These are phyloP conservation scores for Entomobrya multifasciata DNA, from an alignment of 2,888 invertebrate genomes.

Conservation along the genomic window DNA sequence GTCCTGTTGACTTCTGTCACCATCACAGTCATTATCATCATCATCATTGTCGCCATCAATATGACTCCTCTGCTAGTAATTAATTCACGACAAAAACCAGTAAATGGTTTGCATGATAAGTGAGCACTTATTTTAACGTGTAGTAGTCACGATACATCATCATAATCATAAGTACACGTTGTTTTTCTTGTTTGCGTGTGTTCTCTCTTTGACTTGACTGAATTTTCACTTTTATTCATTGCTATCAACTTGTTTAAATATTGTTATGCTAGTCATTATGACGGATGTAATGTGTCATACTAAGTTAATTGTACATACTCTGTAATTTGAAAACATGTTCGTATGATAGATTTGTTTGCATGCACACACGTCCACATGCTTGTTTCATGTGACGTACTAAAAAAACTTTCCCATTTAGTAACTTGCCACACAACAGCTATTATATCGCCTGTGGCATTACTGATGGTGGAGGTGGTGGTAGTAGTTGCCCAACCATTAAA, in stretches of 20 bases:
- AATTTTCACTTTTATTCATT: neutral
- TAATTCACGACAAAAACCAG: neutral
- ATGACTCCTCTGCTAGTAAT: neutral
- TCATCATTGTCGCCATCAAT: neutral
- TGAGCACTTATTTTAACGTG: neutral
- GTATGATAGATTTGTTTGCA: neutral
- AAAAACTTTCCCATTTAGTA: neutral
- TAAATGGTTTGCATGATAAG: slow-evolving; percentile 27
- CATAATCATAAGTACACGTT: neutral
- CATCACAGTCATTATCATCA: slow-evolving; percentile 1
- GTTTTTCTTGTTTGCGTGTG: neutral
- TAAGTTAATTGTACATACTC: neutral
- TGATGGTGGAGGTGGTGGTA: neutral
- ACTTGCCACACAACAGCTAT: neutral
- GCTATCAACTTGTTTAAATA: neutral
- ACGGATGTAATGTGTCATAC: slow-evolving; percentile 49
- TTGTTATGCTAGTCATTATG: slow-evolving; percentile 9
- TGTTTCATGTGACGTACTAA: neutral
- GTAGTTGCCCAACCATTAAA: slow-evolving; percentile 23
- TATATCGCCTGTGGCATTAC: neutral
- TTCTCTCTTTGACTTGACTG: neutral
- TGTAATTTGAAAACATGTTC: neutral
- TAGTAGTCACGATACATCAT: slow-evolving; percentile 14
- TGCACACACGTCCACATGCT: neutral
- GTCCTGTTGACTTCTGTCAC: neutral